phyloP scores from a whole-genome alignment of 1,140 invertebrate species.

The Choristoneura fumiferana region DNA sequence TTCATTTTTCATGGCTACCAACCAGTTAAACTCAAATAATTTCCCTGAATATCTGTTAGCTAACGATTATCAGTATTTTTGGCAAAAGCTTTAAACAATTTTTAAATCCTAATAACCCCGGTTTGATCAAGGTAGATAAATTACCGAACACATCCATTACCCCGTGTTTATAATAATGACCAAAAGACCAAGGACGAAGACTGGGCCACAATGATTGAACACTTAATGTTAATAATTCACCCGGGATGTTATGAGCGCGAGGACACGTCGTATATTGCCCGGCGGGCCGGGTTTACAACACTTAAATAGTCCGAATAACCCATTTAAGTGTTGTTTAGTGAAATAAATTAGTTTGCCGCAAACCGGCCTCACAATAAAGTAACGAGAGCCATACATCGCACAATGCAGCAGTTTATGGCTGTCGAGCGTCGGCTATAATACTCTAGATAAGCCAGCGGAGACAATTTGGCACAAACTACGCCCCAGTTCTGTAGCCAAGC shows the following conservation, averaged over 20 bases:
- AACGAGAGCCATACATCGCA: constrained; percentile 51
- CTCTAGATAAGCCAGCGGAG: constrained; percentile 72
- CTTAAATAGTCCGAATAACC: constrained; percentile 7
- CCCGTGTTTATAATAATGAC: constrained; percentile 10
- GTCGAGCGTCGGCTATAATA: constrained; percentile 56
- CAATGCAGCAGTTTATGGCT: constrained; percentile 68
- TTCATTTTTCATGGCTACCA: too few relatives aligned
- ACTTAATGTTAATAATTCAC: constrained; percentile 5
- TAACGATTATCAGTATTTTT: too few relatives aligned
- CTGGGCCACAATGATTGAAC: constrained; percentile 20
- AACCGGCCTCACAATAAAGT: constrained; percentile 22
- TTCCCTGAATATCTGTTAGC: too few relatives aligned
- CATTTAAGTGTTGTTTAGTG: constrained; percentile 25
- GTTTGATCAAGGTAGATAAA: background rate
- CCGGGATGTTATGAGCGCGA: background rate
- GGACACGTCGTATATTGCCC: background rate
- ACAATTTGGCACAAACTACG: constrained; percentile 74
- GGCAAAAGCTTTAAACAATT: too few relatives aligned
- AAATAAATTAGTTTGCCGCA: constrained; percentile 26
- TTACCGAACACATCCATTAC: constrained; percentile 6
- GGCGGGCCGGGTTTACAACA: constrained; percentile 8
- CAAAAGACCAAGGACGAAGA: constrained; percentile 10
- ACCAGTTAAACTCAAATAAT: too few relatives aligned
- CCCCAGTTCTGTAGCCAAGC: constrained; percentile 67
- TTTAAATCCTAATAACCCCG: background rate